These are phyloP conservation scores for Xylocampa areola DNA, from an alignment of 2,888 invertebrate species.

Conservation along the genomic window DNA sequence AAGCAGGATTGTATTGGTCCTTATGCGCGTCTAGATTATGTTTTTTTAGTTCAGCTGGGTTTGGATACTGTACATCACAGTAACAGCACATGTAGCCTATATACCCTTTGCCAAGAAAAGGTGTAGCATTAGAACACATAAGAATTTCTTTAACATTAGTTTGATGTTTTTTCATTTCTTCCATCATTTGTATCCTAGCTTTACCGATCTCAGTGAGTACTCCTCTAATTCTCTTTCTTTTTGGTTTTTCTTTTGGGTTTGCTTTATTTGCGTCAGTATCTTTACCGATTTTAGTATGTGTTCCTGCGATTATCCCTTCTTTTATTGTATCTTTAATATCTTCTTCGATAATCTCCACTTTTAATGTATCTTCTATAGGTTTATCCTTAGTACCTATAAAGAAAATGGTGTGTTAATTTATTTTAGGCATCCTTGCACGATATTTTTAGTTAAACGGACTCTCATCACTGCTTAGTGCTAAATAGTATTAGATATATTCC, in stretches of 20 bases:
- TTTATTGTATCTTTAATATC: constrained; percentile 1
- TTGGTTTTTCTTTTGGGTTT: neutral
- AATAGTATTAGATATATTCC: too few species aligned
- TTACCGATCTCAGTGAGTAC: neutral
- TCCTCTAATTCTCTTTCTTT: neutral
- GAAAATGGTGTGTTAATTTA: constrained; percentile 26
- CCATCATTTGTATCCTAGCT: neutral
- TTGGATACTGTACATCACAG: constrained; percentile 66
- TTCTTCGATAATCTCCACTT: neutral
- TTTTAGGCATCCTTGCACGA: neutral
- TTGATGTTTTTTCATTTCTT: constrained; percentile 64
- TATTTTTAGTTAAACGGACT: too few species aligned
- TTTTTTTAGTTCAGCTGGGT: constrained; percentile 69
- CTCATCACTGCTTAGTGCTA: too few species aligned
- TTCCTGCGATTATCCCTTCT: neutral
- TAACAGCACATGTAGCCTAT: constrained; percentile 74
- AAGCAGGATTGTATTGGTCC: constrained; percentile 62
- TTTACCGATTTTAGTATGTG: neutral
- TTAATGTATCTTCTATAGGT: neutral
- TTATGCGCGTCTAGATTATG: constrained; percentile 60
- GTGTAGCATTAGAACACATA: constrained; percentile 75
- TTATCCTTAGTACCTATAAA: constrained; percentile 31
- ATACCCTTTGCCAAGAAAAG: constrained; percentile 69
- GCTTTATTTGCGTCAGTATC: neutral
- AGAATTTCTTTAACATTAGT: constrained; percentile 71